Evolutionary conservation across 2,888 invertebrate species (phyloP).

Genomic region (Siphlonurus alternatus): DNA sequence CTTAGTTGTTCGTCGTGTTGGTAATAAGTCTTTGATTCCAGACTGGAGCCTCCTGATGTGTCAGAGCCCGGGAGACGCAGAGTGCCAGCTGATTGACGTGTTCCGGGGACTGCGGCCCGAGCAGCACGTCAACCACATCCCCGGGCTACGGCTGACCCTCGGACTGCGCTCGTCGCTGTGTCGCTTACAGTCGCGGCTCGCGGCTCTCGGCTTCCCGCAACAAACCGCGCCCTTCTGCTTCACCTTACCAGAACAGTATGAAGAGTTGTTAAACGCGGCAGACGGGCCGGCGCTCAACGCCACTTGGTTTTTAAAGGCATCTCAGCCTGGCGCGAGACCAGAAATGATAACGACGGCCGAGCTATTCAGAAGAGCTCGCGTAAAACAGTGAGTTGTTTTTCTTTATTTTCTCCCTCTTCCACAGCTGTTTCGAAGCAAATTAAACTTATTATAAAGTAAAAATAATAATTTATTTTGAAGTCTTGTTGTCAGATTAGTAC

Average conservation of each 20-base stretch:
- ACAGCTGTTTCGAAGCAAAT: no score
- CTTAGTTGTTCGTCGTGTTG: no score
- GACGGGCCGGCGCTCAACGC: constrained; percentile 14
- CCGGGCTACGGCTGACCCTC: not conserved
- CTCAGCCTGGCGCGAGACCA: not conserved
- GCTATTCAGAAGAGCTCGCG: constrained; percentile 11
- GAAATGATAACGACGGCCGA: constrained; percentile 11
- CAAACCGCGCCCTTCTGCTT: constrained; percentile 17
- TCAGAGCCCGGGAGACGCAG: not conserved
- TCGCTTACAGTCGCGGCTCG: not conserved
- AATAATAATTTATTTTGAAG: no score
- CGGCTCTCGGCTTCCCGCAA: not conserved
- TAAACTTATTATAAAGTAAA: no score
- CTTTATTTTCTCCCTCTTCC: no score
- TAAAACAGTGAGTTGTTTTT: constrained; percentile 12
- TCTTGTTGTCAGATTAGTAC: no score
- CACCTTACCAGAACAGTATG: constrained; percentile 19
- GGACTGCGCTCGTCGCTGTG: not conserved
- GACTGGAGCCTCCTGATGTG: not conserved
- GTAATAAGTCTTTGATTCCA: no score
- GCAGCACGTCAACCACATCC: not conserved
- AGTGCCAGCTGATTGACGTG: not conserved
- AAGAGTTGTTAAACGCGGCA: constrained; percentile 19
- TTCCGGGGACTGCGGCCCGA: not conserved
- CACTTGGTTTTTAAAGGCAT: constrained; percentile 12